Base-by-base conservation (phyloP, 2,888 invertebrate species). In the Nymphalis urticae region DNA sequence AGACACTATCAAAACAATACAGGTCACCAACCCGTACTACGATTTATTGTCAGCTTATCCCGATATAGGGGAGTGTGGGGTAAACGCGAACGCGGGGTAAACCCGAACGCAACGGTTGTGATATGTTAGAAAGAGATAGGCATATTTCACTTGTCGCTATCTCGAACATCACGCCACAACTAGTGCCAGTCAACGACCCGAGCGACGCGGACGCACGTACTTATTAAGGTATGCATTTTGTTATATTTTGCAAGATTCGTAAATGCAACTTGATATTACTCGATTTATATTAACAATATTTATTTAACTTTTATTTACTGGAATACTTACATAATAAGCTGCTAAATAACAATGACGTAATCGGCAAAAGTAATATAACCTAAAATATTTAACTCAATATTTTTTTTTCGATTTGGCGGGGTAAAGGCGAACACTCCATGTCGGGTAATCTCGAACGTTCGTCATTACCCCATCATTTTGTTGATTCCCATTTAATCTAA, bases 321-420 rank as follows among this genome's bases (percentile, higher is more conserved):
- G 62, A 50, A 62, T 19, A 51, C 27, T 50, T 62, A 62, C 27
- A 32, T 50, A 62, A n/a, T 62, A 62, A 51, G 17, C 62, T 16
- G n/a, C 21, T 5, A 62, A 62, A 62, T 62, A 21, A 62, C 62
- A 50, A 21, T 62, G 50, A 62, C 62, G 62, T 50, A 62, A 19
- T 51, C 13, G 62, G 62, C 17, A 62, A 62, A 62, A 51, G 51
- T 62, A 19, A 50, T 50, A 62, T 62, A 62, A 62, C 62, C 62
- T 62, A 62, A 48, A 48, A 62, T 50, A 62, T 62, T 62, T 66
- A 42, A 53, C 17, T 17, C 47, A 19, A 51, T 51, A 50, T 61
- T 17, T 21, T 54, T 54, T 19, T 54, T 54, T 54, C 54, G 54
- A 36, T 36, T 36, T 36, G 36, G 7, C 36, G 36, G 36, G 36